Base-by-base conservation (phyloP, 1,140 invertebrate genomes). In the Hylyphantes graminicola region DNA sequence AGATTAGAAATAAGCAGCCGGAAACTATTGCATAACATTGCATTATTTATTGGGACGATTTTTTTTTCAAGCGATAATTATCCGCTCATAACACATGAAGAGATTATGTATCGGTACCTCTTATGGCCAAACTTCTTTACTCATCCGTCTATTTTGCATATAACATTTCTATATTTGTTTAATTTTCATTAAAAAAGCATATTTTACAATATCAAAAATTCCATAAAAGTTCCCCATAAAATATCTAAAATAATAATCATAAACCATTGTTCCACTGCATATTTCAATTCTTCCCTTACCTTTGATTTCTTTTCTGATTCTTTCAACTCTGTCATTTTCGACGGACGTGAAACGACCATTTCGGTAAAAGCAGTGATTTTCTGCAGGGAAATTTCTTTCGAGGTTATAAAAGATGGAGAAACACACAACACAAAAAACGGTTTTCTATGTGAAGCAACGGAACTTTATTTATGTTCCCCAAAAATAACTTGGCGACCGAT, bases 341-440 rank as follows among this genome's bases (percentile, higher is more conserved):
- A 13, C 50, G 48, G 51, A 76, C 64, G 51, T 57, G 74, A 63
- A 76, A 64, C 74, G 74, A 76, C 57, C 74, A 76, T 76, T 76
- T 64, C 59, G n/a, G 74, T 63, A 64, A 76, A 76, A 76, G 74
- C 74, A 76, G 74, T 76, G 74, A 76, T 76, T 76, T 76, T 76
- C 74, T 57, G 21, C 74, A 54, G 35, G 35, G 35, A 35, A 35
- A 35, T 35, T 35, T 35, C 35, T 5, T 35, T 35, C 2, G 35
- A 35, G 35, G 35, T 35, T 35, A 35, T 2, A 35, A 35, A 35
- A 2, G 35, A 35, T 1, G 35, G 5, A 35, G 35, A 35, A 35
- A 35, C 35, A 35, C 35, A 35, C 1, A 35, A 35, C n/a, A 35
- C 1, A 35, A 35, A 35, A 35, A 35, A 35, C 35, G 35, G 35